phyloP scores from a whole-genome alignment of 2,888 invertebrate genomes.

The Maniola hyperantus region DNA sequence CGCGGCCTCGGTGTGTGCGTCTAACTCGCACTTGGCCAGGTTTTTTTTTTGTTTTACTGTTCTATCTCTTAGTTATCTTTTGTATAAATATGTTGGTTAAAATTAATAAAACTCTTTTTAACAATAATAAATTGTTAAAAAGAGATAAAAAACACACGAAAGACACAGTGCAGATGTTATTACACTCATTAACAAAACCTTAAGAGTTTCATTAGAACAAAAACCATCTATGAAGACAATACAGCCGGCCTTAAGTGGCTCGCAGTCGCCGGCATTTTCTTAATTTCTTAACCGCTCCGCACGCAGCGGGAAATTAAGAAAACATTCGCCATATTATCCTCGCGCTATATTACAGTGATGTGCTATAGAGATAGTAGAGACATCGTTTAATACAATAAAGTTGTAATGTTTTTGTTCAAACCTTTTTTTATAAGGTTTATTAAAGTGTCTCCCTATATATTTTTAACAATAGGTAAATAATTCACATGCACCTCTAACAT shows the following conservation, averaged over 20 bases:
- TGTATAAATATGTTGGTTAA: too few species aligned
- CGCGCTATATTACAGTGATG: conserved; percentile 11
- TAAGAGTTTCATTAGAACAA: conserved; percentile 74
- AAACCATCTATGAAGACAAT: conserved; percentile 74
- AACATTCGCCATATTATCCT: conserved; percentile 72
- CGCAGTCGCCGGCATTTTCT: conserved; percentile 75
- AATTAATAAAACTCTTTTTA: too few species aligned
- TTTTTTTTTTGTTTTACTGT: too few species aligned
- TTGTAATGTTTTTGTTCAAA: background rate
- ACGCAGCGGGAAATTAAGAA: conserved; percentile 81
- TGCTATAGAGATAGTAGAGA: background rate
- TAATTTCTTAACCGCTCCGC: conserved; percentile 79
- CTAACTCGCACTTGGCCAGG: too few species aligned
- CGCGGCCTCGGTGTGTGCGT: too few species aligned
- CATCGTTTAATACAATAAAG: background rate
- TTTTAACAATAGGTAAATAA: too few species aligned
- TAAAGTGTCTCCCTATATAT: too few species aligned
- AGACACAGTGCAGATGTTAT: conserved; percentile 50
- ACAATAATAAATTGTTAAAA: too few species aligned
- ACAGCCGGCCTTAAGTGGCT: conserved; percentile 70
- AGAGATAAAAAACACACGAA: too few species aligned
- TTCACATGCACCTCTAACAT: too few species aligned
- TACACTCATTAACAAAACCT: conserved; percentile 70
- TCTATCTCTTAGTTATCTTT: too few species aligned
- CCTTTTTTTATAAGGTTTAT: too few species aligned